Conservation (phyloP, 2,888 invertebrate species). For the Mesoligia furuncula region DNA sequence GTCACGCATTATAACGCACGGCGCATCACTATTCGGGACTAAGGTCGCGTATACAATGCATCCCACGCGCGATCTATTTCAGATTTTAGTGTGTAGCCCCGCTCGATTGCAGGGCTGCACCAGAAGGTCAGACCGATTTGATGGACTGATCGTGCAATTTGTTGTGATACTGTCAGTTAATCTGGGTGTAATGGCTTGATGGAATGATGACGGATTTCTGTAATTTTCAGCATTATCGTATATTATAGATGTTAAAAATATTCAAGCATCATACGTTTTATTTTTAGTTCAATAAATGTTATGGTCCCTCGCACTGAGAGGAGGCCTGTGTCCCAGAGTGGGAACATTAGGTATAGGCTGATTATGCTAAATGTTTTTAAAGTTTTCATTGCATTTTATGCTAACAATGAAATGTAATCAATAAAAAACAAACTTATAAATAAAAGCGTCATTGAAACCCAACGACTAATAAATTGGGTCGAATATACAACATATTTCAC, state of each 20-base stretch:
- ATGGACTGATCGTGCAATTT: slow-evolving; percentile 24
- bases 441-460: background rate
- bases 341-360: too few species aligned
- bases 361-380: too few species aligned
- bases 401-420: background rate
- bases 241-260: background rate
- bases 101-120: slow-evolving; percentile 65
- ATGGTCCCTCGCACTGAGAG: background rate
- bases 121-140: slow-evolving; percentile 42
- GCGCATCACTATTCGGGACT: slow-evolving; percentile 64
- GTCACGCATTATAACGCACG: slow-evolving; percentile 20
- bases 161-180: slow-evolving; percentile 17
- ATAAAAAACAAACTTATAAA: background rate
- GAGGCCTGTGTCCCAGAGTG: background rate
- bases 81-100: slow-evolving; percentile 70
- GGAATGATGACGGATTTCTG: slow-evolving; percentile 18
- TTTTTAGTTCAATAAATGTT: background rate
- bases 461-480: slow-evolving; percentile 21
- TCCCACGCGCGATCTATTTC: slow-evolving; percentile 82
- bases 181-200: background rate
- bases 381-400: background rate
- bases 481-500: slow-evolving; percentile 26
- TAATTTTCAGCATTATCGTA: background rate
- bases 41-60: slow-evolving; percentile 76
- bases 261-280: background rate